Evolutionary conservation across 1,140 invertebrate species (phyloP), one percentile per base, ranked within the genome.

Genomic region (Drosophila parabipectinata): DNA sequence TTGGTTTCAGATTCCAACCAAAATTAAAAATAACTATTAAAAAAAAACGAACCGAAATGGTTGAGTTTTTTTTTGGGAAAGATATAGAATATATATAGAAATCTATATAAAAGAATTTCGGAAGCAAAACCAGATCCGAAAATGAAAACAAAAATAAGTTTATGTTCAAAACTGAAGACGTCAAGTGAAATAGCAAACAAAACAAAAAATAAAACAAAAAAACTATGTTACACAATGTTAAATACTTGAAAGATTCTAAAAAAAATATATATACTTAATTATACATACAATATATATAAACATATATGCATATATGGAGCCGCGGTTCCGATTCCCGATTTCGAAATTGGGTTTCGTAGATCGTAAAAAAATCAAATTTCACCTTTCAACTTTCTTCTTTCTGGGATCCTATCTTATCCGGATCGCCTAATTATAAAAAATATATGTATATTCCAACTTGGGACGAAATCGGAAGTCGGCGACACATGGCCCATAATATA

Each of bases 201-300:
- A 50, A 59, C n/a, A 15, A 66, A 63, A 63, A 18, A 44, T 3
- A 44, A 4, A 68, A 62, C 52, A 57, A 72, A 62, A 56, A 57
- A 74, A 71, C 80, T 83, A 71, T 74, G 69, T 75, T 62, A 84
- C 51, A 84, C 63, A 74, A 85, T 81, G 81, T 84, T 84, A 51
- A 80, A 84, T 55, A 73, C 81, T 85, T 77, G 63, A 80, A 68
- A 69, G 73, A 85, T 85, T 84, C 81, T 67, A 85, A 47, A 18
- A 80, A 48, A 67, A 68, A 53, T 39, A 48, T 45, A 75, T 53
- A 39, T 47, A 69, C 34, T 66, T 56, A 68, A 68, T 44, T 34
- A 55, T 58, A 72, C 41, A 55, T 14, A 18, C 14, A 41, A 8
- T 15, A 44, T 44, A 44, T 18, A 12, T 44, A 44, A 7, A 44